A percentile compares a stretch with the other conserved stretches of the same genome.
Conservation (phyloP, 2,888 invertebrate genomes). For the Noctua pronuba region DNA sequence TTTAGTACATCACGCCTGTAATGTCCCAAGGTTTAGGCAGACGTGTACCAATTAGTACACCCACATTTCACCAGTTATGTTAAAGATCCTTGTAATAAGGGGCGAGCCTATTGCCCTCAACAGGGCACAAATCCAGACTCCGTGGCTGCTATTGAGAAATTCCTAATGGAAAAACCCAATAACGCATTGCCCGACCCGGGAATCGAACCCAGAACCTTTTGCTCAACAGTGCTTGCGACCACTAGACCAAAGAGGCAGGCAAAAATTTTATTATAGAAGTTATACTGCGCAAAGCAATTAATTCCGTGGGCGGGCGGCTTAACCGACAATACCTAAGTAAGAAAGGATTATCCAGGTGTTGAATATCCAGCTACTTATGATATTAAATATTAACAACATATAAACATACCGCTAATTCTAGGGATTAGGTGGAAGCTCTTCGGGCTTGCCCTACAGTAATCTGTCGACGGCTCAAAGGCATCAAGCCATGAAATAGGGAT, state of each 20-base stretch:
- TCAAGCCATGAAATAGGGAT: conserved; percentile 4
- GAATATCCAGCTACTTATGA: conserved; percentile 8
- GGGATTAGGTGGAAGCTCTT: conserved; percentile 3
- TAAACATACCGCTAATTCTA: conserved; percentile 10
- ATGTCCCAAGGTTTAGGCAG: background rate
- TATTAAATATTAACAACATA: conserved; percentile 32
- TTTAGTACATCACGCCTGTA: background rate
- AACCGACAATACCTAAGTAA: background rate
- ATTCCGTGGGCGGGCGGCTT: background rate
- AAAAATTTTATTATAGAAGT: conserved; percentile 12
- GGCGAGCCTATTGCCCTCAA: background rate
- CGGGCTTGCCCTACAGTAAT: background rate
- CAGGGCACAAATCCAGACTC: background rate
- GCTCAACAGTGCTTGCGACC: background rate
- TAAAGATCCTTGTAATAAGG: background rate
- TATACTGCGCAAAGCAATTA: background rate
- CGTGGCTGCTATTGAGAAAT: background rate
- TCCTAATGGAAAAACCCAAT: background rate
- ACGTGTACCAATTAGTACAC: background rate
- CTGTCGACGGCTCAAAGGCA: background rate
- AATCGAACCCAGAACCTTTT: background rate
- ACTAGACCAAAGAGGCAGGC: background rate
- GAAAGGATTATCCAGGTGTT: conserved; percentile 1
- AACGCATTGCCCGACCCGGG: background rate
- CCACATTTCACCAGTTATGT: background rate